These are phyloP conservation scores for Alligator mississippiensis DNA, from an alignment of 2,113 vertebrate species.

Conservation along the genomic window DNA sequence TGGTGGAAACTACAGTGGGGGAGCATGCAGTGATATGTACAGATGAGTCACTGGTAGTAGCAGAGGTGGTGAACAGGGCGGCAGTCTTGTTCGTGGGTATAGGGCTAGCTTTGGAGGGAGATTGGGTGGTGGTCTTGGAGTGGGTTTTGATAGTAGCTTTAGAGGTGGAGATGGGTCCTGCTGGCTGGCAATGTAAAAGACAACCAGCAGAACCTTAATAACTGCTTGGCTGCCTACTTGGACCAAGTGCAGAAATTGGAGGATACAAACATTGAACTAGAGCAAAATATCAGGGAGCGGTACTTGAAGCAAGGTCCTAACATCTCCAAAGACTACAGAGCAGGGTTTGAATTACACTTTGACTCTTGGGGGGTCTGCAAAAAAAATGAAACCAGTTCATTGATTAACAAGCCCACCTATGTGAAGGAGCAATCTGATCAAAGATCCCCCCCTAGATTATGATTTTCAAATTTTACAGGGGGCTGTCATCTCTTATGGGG, in stretches of 20 bases:
- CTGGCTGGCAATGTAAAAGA: conserved; percentile 71
- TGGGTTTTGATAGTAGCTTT: not conserved
- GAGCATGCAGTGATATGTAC: not conserved
- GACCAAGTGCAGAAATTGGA: conserved; percentile 77
- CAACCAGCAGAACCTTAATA: conserved; percentile 80
- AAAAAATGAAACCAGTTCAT: too few relatives aligned
- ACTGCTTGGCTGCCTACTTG: conserved; percentile 77
- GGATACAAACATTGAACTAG: conserved; percentile 74
- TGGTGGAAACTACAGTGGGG: conserved; percentile 26
- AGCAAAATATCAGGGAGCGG: conserved; percentile 77
- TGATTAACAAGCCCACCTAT: too few relatives aligned
- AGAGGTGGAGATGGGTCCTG: conserved; percentile 59
- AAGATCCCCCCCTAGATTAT: too few relatives aligned
- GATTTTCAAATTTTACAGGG: too few relatives aligned
- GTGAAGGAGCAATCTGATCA: too few relatives aligned
- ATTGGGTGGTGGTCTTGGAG: not conserved
- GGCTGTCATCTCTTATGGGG: too few relatives aligned
- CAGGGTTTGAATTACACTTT: too few relatives aligned
- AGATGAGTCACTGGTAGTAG: not conserved
- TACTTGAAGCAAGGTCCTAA: conserved; percentile 71
- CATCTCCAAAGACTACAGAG: conserved; percentile 68
- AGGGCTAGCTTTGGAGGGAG: not conserved
- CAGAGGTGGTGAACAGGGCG: not conserved
- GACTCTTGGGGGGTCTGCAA: too few relatives aligned
- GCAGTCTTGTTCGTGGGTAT: not conserved